Base-by-base conservation (phyloP, 2,888 invertebrate genomes). In the Mellilla xanthometata region DNA sequence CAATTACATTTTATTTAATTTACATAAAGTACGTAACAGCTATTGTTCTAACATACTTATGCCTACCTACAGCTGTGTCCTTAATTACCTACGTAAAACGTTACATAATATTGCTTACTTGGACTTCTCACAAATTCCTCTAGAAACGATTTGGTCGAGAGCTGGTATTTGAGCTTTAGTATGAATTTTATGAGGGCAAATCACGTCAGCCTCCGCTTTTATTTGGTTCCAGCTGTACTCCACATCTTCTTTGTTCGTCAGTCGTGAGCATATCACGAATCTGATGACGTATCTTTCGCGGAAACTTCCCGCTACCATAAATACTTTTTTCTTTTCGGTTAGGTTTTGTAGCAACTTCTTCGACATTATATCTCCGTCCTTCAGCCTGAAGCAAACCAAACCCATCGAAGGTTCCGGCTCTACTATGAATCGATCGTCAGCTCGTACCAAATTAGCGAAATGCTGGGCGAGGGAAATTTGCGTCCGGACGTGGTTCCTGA, bases 381-480 rank as follows among this genome's bases (percentile, higher is more conserved):
- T 95, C 22, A 97, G 79, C 64, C 97, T 91, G 76, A 99, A 99
- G 70, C 98, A 98, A 3, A 98, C 96, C 12, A 99, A 87, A 0
- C 96, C 97, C 90, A 98, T 90, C 0, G 91, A 88, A 0, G 93
- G 93, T 50, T 95, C 93, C 0, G 92, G 92, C 36, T 94, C 91
- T 3, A 98, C 81, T 70, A 98, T 94, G 73, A 98, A 99, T 52
- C 95, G 91, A 0, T 90, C 79, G 74, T 98, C 97, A 0, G 83
- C 76, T 39, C 80, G 73, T 0, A 97, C 93, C 15, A 95, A 80
- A 0, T 91, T 78, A 52, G 95, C 95, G 70, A 99, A 97, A 59
- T 94, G 87, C 58, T 94, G 90, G 0, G 98, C 97, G 52, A 98
- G 81, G 3, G 76, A 76, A 6, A 95, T 91, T 54, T 96, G 95